Conservation (phyloP, 2,797 vertebrate species). For the Crocidura indochinensis region DNA sequence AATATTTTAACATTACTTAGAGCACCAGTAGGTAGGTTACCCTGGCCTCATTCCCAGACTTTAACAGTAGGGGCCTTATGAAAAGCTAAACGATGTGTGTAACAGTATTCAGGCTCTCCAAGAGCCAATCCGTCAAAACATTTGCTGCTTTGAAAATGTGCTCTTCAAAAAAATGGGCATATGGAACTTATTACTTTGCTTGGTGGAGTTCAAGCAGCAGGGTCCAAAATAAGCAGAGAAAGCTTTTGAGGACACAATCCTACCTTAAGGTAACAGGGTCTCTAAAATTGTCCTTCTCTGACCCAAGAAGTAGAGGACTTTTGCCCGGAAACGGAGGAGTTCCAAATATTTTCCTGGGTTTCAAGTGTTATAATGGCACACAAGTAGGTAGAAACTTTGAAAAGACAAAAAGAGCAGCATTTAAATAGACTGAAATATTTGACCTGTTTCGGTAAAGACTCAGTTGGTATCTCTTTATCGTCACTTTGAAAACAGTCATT, state of each 20-base stretch:
- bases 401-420: conserved; percentile 50
- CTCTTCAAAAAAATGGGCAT: conserved; percentile 92
- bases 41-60: conserved; percentile 93
- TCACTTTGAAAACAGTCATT: background rate
- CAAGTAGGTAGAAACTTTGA: conserved; percentile 71
- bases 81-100: conserved; percentile 94
- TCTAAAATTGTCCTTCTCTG: conserved; percentile 84
- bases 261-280: conserved; percentile 86
- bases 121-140: conserved; percentile 92
- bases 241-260: conserved; percentile 87
- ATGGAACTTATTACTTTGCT: conserved; percentile 94
- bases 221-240: conserved; percentile 90
- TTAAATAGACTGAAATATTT: conserved; percentile 58
- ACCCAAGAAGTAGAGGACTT: conserved; percentile 80
- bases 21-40: conserved; percentile 92
- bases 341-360: conserved; percentile 73
- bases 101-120: conserved; percentile 91
- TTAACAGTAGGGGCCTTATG: conserved; percentile 95
- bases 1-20: conserved; percentile 88
- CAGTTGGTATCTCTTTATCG: background rate
- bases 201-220: conserved; percentile 89
- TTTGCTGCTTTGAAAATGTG: conserved; percentile 92
- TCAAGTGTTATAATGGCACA: conserved; percentile 73
- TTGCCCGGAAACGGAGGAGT: conserved; percentile 76
- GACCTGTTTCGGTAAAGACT: conserved; percentile 36